phyloP scores from a whole-genome alignment of 2,113 vertebrate genomes.

The Neotragus pygmaeus region DNA sequence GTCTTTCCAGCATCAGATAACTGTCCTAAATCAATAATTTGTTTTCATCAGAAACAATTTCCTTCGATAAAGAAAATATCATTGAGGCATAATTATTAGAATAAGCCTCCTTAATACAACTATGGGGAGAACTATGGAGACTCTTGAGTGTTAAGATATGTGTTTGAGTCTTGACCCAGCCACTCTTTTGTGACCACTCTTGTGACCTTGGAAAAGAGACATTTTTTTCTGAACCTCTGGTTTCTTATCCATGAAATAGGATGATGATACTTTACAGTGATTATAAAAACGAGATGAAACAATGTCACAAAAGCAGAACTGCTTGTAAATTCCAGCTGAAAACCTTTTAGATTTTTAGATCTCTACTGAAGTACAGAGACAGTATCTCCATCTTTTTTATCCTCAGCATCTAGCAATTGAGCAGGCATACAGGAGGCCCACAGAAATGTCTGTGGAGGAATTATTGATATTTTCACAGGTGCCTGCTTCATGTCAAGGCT shows the following conservation, averaged over 20 bases:
- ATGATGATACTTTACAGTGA: not conserved
- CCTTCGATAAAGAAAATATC: not conserved
- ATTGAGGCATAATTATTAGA: not conserved
- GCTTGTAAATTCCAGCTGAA: not conserved
- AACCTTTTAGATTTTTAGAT: not conserved
- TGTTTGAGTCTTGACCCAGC: not conserved
- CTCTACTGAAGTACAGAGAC: not conserved
- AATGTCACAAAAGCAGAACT: not conserved
- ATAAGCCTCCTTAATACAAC: not conserved
- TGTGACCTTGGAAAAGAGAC: not conserved
- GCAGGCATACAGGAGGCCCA: not conserved
- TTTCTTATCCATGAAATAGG: not conserved
- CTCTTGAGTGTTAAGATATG: not conserved
- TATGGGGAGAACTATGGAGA: not conserved
- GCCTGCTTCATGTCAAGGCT: not conserved
- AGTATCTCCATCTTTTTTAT: not conserved
- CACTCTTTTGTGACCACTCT: not conserved
- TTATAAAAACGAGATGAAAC: not conserved
- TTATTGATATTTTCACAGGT: not conserved
- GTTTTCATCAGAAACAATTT: not conserved
- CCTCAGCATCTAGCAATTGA: not conserved
- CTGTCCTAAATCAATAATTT: not conserved
- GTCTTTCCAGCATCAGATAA: not conserved
- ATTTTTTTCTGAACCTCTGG: not conserved
- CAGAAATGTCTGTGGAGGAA: not conserved